Evolutionary conservation across 2,797 vertebrate genomes (phyloP).

Genomic region (Graptemys geographica): DNA sequence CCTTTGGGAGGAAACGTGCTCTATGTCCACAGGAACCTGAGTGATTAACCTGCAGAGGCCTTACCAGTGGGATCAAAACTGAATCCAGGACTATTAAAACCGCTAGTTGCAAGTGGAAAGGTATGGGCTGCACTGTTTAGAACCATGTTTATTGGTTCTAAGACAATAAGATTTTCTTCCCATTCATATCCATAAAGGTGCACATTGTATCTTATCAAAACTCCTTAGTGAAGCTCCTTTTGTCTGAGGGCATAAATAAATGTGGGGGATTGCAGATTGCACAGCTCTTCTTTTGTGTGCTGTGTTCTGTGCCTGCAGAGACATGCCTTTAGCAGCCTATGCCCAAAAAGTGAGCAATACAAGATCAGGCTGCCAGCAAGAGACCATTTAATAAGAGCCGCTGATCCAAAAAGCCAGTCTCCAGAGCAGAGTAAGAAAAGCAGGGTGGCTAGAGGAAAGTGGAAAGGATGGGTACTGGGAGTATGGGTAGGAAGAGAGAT

Average conservation of each 20-base stretch:
- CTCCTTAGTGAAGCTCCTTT: not conserved
- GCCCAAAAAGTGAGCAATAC: not conserved
- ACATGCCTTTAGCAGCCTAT: not conserved
- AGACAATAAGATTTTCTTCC: conserved; percentile 2
- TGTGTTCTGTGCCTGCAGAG: not conserved
- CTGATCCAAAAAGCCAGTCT: not conserved
- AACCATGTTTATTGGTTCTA: not conserved
- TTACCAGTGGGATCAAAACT: not conserved
- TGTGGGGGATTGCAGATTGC: not conserved
- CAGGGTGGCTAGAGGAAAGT: not conserved
- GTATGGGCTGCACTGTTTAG: not conserved
- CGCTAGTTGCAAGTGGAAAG: not conserved
- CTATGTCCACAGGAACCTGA: not conserved
- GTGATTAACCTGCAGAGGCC: not conserved
- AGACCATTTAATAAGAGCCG: not conserved
- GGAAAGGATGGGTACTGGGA: not conserved
- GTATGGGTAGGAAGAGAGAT: not conserved
- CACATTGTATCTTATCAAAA: not conserved
- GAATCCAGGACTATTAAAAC: not conserved
- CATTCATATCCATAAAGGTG: not conserved
- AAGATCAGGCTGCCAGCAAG: not conserved
- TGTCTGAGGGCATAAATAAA: not conserved
- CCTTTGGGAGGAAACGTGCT: not conserved
- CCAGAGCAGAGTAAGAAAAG: not conserved
- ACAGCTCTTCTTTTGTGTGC: not conserved